A percentile compares a stretch with the other conserved stretches of the same genome.
Evolutionary conservation across 1,140 invertebrate species (phyloP).

Genomic region (Drosophila pachea): DNA sequence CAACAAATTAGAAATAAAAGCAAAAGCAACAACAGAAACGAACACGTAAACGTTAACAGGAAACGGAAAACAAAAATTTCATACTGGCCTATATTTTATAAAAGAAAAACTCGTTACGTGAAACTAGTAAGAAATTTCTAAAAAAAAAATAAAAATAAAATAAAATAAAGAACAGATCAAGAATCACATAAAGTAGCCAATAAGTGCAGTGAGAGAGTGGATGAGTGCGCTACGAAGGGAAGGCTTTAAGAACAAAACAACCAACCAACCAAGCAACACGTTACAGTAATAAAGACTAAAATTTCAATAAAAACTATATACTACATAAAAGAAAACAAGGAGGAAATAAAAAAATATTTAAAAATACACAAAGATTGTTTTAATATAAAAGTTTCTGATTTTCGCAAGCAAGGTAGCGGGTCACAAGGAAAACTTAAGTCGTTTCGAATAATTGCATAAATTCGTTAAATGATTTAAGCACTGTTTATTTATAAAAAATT

Average conservation of each 20-base stretch:
- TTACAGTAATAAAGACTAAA: conserved; percentile 68
- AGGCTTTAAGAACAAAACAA: conserved; percentile 14
- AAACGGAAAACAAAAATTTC: conserved; percentile 27
- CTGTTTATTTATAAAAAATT: conserved; percentile 63
- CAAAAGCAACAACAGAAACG: conserved; percentile 27
- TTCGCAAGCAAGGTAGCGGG: too few species aligned
- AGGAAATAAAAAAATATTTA: conserved; percentile 8
- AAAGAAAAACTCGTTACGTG: conserved; percentile 31
- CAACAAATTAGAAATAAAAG: conserved; percentile 70
- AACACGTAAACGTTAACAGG: conserved; percentile 11
- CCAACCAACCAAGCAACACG: conserved; percentile 48
- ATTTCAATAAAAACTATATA: conserved; percentile 60
- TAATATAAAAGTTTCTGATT: conserved; percentile 27
- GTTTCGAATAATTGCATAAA: too few species aligned
- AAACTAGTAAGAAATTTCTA: conserved; percentile 54
- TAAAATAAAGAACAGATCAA: conserved; percentile 31
- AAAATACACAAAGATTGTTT: conserved; percentile 37
- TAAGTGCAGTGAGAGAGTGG: conserved; percentile 36
- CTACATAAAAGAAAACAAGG: conserved; percentile 42
- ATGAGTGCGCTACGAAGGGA: too few species aligned
- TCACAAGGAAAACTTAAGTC: conserved; percentile 34
- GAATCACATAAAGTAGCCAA: conserved; percentile 34
- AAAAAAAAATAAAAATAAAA: conserved; percentile 22
- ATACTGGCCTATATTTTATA: conserved; percentile 67
- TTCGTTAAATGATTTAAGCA: neutral